These are phyloP conservation scores for Gobionotothen gibberifrons DNA, from an alignment of 2,797 vertebrate species.

Conservation along the genomic window DNA sequence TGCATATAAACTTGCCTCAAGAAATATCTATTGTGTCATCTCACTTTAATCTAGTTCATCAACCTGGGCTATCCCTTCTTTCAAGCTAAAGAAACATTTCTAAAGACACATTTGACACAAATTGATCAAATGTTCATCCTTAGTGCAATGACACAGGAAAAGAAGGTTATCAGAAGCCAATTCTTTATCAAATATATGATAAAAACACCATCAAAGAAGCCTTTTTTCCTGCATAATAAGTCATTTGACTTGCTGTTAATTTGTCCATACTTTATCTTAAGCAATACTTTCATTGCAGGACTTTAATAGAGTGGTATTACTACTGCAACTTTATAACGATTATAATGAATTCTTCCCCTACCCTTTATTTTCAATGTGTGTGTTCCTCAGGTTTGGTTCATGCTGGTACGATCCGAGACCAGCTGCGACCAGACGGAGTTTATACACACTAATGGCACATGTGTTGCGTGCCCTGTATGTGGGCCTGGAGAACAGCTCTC, in stretches of 20 bases:
- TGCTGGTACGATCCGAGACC: conserved; percentile 43
- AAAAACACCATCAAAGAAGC: not conserved
- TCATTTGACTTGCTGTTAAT: not conserved
- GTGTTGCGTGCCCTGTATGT: conserved; percentile 68
- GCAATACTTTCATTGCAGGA: no score
- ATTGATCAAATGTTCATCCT: no score
- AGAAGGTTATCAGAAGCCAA: not conserved
- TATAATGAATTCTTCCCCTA: not conserved
- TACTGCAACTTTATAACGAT: not conserved
- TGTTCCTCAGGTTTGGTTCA: conserved; percentile 48
- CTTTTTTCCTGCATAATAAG: not conserved
- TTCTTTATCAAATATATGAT: not conserved
- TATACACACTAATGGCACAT: conserved; percentile 63
- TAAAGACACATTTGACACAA: no score
- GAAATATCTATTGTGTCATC: not conserved
- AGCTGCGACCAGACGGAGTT: conserved; percentile 72
- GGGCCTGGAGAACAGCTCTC: conserved; percentile 71
- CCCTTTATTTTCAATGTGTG: not conserved
- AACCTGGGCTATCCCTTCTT: not conserved
- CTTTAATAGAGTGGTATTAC: not conserved
- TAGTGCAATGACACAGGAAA: not conserved
- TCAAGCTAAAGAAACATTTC: not conserved
- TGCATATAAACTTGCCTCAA: not conserved
- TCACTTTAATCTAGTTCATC: not conserved
- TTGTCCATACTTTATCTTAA: not conserved